These are phyloP conservation scores for Galerucella calmariensis DNA, from an alignment of 2,888 invertebrate genomes.

Conservation along the genomic window DNA sequence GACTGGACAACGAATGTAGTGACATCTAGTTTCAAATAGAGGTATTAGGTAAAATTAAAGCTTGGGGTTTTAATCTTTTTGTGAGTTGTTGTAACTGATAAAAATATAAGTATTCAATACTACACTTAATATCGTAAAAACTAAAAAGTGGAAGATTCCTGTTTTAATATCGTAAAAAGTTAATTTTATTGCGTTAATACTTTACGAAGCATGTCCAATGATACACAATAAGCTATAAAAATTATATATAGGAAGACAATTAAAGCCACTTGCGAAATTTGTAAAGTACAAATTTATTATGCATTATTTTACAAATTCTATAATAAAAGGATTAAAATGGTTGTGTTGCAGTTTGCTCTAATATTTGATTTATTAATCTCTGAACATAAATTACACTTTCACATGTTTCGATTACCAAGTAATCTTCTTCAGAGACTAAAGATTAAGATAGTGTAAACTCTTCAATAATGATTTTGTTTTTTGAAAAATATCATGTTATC, in stretches of 20 bases:
- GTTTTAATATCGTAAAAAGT: conserved; percentile 11
- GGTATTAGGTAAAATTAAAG: too few relatives aligned
- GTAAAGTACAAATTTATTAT: background rate
- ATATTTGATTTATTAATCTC: too few relatives aligned
- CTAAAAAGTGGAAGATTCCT: conserved; percentile 21
- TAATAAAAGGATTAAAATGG: too few relatives aligned
- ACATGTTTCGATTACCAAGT: too few relatives aligned
- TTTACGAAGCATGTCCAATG: conserved; percentile 7
- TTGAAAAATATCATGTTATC: too few relatives aligned
- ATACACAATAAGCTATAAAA: background rate
- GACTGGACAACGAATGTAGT: too few relatives aligned
- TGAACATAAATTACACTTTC: too few relatives aligned
- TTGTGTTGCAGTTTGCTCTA: too few relatives aligned
- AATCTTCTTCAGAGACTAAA: too few relatives aligned
- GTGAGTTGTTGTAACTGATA: conserved; percentile 23
- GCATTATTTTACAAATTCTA: too few relatives aligned
- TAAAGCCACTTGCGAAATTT: background rate
- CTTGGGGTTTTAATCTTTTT: conserved; percentile 2
- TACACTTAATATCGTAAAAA: conserved; percentile 17
- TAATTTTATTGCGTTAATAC: conserved; percentile 15
- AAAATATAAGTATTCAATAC: conserved; percentile 2
- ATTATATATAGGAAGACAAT: conserved; percentile 4
- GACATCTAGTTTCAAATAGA: background rate
- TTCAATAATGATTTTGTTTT: too few relatives aligned
- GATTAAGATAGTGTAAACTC: too few relatives aligned